phyloP scores from a whole-genome alignment of 2,113 vertebrate species.

The Clinocottus analis region DNA sequence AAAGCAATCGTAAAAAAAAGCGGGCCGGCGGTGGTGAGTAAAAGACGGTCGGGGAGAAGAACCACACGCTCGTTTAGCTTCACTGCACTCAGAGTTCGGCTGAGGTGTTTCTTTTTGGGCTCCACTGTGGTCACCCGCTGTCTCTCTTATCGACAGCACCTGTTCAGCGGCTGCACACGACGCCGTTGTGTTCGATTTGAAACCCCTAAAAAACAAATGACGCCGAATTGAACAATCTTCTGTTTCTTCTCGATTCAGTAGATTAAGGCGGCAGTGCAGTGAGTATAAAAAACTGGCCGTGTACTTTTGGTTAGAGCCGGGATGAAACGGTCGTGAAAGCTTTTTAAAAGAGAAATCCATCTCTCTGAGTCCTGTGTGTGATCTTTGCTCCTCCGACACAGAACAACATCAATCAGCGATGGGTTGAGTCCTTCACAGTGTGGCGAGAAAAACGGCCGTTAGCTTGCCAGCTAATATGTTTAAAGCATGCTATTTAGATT shows the following conservation, averaged over 20 bases:
- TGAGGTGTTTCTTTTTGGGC: background rate
- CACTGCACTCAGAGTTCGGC: background rate
- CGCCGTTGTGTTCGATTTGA: background rate
- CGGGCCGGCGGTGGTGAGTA: too few relatives aligned
- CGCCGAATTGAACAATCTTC: background rate
- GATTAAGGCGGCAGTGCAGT: background rate
- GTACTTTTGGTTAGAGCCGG: background rate
- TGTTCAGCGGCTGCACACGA: background rate
- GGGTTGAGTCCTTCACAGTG: too few relatives aligned
- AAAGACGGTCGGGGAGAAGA: slow-evolving; percentile 6
- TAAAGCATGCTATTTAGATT: background rate
- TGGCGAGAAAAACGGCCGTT: too few relatives aligned
- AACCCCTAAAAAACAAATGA: background rate
- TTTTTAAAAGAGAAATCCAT: background rate
- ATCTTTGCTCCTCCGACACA: background rate
- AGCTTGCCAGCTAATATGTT: too few relatives aligned
- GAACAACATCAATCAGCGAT: background rate
- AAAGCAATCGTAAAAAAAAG: slow-evolving; percentile 5
- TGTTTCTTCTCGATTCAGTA: background rate
- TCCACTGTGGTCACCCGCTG: background rate
- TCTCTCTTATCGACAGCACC: background rate
- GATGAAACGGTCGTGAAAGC: too few relatives aligned
- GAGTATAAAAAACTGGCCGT: background rate
- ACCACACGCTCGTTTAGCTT: background rate
- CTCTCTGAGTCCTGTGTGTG: too few relatives aligned